These are phyloP conservation scores for Orchestes rusci DNA, from an alignment of 2,888 invertebrate species.

Conservation along the genomic window DNA sequence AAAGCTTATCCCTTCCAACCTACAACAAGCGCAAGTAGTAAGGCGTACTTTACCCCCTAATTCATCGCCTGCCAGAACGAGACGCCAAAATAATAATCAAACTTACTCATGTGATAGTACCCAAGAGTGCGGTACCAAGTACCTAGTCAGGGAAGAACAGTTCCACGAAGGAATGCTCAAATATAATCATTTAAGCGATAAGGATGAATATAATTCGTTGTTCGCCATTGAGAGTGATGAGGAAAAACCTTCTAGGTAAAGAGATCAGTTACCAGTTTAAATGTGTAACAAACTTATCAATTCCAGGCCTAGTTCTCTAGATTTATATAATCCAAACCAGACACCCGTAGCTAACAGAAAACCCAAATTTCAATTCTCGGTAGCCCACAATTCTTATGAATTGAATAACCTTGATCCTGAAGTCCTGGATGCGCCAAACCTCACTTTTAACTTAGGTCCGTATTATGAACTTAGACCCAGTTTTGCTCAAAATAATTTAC, in stretches of 20 bases:
- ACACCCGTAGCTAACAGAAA: slow-evolving; percentile 57
- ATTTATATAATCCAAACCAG: slow-evolving; percentile 55
- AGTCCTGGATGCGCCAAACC: slow-evolving; percentile 54
- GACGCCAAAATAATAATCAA: slow-evolving; percentile 36
- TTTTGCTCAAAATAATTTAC: too few relatives aligned
- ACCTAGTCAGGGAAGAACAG: slow-evolving; percentile 39
- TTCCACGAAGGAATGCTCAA: slow-evolving; percentile 43
- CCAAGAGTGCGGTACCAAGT: slow-evolving; percentile 33
- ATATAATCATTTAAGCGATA: slow-evolving; percentile 39
- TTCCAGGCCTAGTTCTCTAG: slow-evolving; percentile 53
- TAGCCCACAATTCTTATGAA: slow-evolving; percentile 60
- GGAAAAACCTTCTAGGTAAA: slow-evolving; percentile 38
- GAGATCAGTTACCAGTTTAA: slow-evolving; percentile 16
- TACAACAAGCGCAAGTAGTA: slow-evolving; percentile 38
- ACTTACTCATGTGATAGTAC: too few relatives aligned
- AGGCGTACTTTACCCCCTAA: slow-evolving; percentile 51
- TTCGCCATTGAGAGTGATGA: slow-evolving; percentile 41
- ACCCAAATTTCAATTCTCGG: slow-evolving; percentile 62
- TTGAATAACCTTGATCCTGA: slow-evolving; percentile 60
- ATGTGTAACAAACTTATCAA: background rate
- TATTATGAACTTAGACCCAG: too few relatives aligned
- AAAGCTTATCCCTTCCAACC: slow-evolving; percentile 57
- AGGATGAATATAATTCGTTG: slow-evolving; percentile 41
- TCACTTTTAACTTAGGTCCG: slow-evolving; percentile 43
- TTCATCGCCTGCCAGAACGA: slow-evolving; percentile 47